A percentile compares a stretch with the other conserved stretches of the same genome.
These are phyloP conservation scores for Drosophila obscura DNA, from an alignment of 1,140 invertebrate species.

Conservation along the genomic window DNA sequence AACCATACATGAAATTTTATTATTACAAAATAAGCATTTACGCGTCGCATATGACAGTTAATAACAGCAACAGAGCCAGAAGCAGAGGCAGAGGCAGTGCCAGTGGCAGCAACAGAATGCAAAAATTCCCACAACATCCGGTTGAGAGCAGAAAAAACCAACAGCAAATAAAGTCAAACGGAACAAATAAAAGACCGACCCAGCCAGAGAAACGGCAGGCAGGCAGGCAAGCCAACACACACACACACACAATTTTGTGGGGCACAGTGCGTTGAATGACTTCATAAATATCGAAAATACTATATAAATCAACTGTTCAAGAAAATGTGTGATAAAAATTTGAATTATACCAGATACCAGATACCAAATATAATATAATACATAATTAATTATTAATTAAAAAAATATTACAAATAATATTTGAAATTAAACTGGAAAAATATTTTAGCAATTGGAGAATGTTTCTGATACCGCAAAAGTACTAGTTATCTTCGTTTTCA, in stretches of 20 bases:
- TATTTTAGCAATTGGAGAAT: too few relatives aligned
- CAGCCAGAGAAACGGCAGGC: constrained; percentile 32
- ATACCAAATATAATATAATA: too few relatives aligned
- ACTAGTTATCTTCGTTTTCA: too few relatives aligned
- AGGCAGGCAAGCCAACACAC: constrained; percentile 17
- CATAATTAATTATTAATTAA: too few relatives aligned
- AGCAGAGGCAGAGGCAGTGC: neutral
- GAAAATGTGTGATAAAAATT: too few relatives aligned
- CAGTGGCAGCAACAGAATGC: constrained; percentile 54
- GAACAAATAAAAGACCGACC: constrained; percentile 65
- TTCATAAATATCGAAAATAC: too few relatives aligned
- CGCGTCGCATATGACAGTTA: constrained; percentile 75
- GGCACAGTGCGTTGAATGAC: constrained; percentile 42
- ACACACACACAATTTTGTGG: constrained; percentile 6
- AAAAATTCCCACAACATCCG: constrained; percentile 82
- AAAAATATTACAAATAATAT: too few relatives aligned
- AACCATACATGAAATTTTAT: constrained; percentile 76
- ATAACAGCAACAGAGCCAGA: constrained; percentile 47
- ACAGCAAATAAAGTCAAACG: constrained; percentile 58
- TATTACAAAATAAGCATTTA: constrained; percentile 82
- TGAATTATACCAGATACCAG: too few relatives aligned
- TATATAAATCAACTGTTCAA: too few relatives aligned
- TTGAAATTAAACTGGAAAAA: too few relatives aligned
- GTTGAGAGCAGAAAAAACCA: constrained; percentile 63
- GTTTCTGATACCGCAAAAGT: too few relatives aligned